phyloP scores from a whole-genome alignment of 2,113 vertebrate species.

The Tenrec ecaudatus region DNA sequence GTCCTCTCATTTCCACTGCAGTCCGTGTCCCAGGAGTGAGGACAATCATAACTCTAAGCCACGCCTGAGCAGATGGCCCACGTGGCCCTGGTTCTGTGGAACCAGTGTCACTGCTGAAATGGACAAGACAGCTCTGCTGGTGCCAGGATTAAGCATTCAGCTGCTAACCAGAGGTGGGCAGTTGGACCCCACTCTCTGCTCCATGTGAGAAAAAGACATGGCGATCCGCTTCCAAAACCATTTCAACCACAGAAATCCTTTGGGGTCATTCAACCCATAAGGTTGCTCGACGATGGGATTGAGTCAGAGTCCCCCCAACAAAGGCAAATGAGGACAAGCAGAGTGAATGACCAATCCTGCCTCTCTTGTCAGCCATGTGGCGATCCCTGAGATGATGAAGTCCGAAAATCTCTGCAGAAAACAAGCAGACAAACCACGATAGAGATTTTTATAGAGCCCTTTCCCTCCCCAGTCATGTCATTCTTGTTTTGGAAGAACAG shows the following conservation, averaged over 20 bases:
- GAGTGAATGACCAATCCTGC: neutral
- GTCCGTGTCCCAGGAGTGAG: neutral
- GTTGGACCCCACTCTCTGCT: neutral
- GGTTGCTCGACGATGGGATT: neutral
- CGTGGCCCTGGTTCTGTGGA: neutral
- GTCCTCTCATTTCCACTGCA: rapidly evolving
- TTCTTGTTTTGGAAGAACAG: no score
- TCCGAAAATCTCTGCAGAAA: neutral
- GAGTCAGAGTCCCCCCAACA: neutral
- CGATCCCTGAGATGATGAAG: neutral
- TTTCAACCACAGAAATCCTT: neutral
- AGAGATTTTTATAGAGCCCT: neutral
- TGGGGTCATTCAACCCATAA: neutral
- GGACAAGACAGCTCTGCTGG: neutral
- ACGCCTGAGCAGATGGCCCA: neutral
- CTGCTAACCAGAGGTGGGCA: neutral
- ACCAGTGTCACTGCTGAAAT: neutral
- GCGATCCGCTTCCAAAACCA: neutral
- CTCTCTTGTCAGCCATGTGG: neutral
- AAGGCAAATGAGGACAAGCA: neutral
- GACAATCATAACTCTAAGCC: neutral
- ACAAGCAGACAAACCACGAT: neutral
- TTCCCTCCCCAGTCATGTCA: neutral
- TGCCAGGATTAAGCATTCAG: neutral
- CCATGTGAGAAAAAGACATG: neutral